phyloP scores from a whole-genome alignment of 64 coral and sea anemone genomes.

The Orbicella faveolata region DNA sequence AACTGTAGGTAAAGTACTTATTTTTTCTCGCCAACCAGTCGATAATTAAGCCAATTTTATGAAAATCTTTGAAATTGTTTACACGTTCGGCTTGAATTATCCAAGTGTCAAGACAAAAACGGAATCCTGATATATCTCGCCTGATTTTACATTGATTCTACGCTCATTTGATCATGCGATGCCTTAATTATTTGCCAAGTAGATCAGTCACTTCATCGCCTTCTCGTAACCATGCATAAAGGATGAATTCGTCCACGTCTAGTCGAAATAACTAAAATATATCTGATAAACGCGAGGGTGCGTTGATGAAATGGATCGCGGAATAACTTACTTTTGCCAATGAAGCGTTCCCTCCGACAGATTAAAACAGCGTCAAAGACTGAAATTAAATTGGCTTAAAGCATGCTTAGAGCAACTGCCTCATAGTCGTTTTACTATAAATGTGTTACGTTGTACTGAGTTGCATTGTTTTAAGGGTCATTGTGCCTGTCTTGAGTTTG shows the following conservation, averaged over 20 bases:
- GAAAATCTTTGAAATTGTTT: background rate
- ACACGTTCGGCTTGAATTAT: background rate
- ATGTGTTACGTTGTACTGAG: background rate
- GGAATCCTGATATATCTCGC: background rate
- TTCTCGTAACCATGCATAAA: background rate
- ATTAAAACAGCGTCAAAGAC: background rate
- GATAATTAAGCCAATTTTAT: background rate
- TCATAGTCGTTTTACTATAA: slow-evolving; percentile 15
- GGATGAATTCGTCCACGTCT: background rate
- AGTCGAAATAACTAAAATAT: background rate
- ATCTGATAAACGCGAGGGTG: background rate
- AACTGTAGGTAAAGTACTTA: no score
- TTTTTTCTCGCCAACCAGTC: background rate
- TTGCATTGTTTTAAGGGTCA: slow-evolving; percentile 5
- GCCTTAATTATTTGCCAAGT: background rate
- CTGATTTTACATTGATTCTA: background rate
- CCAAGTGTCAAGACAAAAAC: background rate
- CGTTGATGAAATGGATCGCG: background rate
- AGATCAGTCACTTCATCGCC: background rate
- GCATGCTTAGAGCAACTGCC: background rate
- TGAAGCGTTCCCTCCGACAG: background rate
- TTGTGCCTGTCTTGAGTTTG: background rate
- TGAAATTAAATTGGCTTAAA: background rate
- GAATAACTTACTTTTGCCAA: background rate
- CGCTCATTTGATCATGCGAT: background rate